Evolutionary conservation across 1,140 invertebrate genomes (phyloP).

Genomic region (Drosophila sucinea): DNA sequence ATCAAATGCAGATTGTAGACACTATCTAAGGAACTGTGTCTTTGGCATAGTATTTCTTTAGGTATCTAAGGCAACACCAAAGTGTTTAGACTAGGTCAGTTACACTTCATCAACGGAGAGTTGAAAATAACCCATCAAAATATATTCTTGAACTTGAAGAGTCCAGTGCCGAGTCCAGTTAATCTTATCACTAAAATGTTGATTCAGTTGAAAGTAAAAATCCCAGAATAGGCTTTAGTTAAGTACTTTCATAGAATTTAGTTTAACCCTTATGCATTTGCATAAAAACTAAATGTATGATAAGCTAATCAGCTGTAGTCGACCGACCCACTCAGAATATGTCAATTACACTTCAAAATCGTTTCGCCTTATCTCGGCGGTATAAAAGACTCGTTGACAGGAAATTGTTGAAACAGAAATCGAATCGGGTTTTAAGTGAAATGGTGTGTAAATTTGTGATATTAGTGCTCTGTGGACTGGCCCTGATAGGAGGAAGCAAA

Average conservation of each 20-base stretch:
- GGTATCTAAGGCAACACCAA: too few species aligned
- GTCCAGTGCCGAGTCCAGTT: neutral
- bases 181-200: neutral
- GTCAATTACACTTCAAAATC: conserved; percentile 3
- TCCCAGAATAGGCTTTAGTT: neutral
- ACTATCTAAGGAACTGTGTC: too few species aligned
- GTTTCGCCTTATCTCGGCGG: neutral
- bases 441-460: conserved; percentile 2
- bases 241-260: neutral
- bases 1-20: too few species aligned
- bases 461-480: neutral
- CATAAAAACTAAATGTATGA: neutral
- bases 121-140: neutral
- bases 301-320: conserved; percentile 1
- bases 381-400: neutral
- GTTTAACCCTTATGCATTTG: conserved; percentile 4
- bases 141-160: neutral
- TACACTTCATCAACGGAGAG: neutral
- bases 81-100: neutral
- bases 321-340: neutral
- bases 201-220: neutral
- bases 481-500: neutral
- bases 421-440: conserved; percentile 1
- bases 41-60: too few species aligned
- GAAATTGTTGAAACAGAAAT: conserved; percentile 9